Evolutionary conservation across 2,113 vertebrate genomes (phyloP), one percentile per base, ranked within the genome.

Genomic region (Platichthys flesus): DNA sequence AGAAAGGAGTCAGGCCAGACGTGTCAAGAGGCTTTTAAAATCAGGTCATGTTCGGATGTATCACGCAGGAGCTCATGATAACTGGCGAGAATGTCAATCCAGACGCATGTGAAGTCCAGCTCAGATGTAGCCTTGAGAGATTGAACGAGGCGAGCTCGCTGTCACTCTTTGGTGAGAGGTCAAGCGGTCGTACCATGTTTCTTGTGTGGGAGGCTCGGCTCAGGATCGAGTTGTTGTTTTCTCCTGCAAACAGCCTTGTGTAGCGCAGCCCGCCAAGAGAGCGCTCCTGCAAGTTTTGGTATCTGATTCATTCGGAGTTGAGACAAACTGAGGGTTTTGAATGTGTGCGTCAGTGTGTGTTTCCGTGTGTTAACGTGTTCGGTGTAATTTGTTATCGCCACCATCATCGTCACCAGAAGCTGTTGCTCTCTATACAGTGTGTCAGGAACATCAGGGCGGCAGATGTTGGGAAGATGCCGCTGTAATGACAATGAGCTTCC

Each of bases 401-500:
- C 28, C 71, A 76, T 67, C 75, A 74, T 86, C 75, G 66, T 63
- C 67, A 78, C 66, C 64, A 75, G 64, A 76, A 78, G 78, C 68
- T 65, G 67, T 78, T 78, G 37, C 58, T 74, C 54, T 78, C 59
- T 2, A 8, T 71, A 75, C 21, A 67, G 56, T 67, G 52, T 78
- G 78, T 55, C 76, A 47, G 49, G 31, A 31, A 72, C 81, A 74
- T 76, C 71, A 81, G 82, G 57, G 42, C 74, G 62, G 74, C 63
- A 86, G 73, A 63, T 54, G 15, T 73, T 82, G 37, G 14, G 67
- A 57, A 55, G 83, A 79, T 82, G 71, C 26, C 71, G 49, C 35
- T 21, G 63, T 69, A 73, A 82, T 81, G 76, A 74, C 81, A 80
- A 88, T 68, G 69, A 88, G 71, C 45, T 49, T 73, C 78, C 72